Evolutionary conservation across 2,888 invertebrate genomes (phyloP).

Genomic region (Leptura quadrifasciata): DNA sequence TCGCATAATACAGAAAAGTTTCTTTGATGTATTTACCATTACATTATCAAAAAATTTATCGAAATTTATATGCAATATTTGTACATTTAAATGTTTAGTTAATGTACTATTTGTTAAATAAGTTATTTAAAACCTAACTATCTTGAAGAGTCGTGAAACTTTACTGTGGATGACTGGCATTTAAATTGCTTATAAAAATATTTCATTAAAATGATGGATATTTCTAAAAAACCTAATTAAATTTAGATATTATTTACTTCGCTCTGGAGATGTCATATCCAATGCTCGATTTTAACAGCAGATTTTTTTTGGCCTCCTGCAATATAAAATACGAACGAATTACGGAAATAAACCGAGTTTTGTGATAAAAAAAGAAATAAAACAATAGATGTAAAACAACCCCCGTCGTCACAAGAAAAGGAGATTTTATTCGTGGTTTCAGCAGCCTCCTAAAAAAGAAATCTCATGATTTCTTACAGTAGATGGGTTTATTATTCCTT

Average conservation of each 20-base stretch:
- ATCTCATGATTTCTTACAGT: no score
- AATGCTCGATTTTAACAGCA: neutral
- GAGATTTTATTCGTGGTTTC: neutral
- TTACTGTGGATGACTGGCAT: neutral
- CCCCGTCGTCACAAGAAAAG: neutral
- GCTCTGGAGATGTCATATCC: neutral
- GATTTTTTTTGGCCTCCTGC: neutral
- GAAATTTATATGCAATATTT: no score
- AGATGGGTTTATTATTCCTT: no score
- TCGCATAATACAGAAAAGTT: no score
- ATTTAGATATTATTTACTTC: no score
- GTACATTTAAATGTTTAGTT: no score
- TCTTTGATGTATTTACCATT: no score
- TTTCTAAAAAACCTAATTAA: neutral
- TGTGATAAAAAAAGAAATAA: neutral
- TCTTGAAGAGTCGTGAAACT: no score
- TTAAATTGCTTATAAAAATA: neutral
- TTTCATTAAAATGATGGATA: neutral
- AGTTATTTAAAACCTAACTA: no score
- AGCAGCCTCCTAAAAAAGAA: neutral
- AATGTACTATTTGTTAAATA: no score
- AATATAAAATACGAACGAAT: neutral
- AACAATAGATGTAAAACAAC: neutral
- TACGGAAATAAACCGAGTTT: neutral
- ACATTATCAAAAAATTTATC: no score